phyloP scores from a whole-genome alignment of 2,888 invertebrate genomes.

The Parnassius apollo region DNA sequence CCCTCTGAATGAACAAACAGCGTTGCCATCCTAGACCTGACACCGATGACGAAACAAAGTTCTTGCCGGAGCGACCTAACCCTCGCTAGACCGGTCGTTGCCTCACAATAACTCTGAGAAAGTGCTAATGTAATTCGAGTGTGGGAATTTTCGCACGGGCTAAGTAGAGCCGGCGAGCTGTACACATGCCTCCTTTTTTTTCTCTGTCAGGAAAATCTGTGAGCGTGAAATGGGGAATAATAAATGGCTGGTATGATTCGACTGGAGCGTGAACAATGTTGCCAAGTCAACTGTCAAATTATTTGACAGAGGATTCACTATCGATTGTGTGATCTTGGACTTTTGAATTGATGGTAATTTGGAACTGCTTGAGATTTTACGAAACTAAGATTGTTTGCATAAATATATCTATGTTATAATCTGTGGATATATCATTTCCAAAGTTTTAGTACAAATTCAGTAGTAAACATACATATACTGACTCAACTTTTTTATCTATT shows the following conservation, averaged over 20 bases:
- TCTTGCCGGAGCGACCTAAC: slow-evolving; percentile 7
- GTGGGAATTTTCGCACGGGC: slow-evolving; percentile 67
- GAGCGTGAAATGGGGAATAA: slow-evolving; percentile 3
- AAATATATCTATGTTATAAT: no score
- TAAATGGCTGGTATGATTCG: neutral
- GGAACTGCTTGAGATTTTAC: no score
- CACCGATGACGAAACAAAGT: slow-evolving; percentile 18
- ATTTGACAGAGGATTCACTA: no score
- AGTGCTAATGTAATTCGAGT: slow-evolving; percentile 39
- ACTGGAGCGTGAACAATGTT: neutral
- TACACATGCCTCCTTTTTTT: slow-evolving; percentile 9
- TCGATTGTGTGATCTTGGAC: no score
- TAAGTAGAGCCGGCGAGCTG: slow-evolving; percentile 15
- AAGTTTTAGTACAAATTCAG: no score
- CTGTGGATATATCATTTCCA: no score
- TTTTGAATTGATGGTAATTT: no score
- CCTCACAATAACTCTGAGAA: slow-evolving; percentile 49
- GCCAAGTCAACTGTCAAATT: neutral
- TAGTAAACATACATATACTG: no score
- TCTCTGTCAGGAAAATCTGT: slow-evolving; percentile 8
- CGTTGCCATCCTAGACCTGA: neutral
- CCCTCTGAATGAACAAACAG: no score
- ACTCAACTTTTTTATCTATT: no score
- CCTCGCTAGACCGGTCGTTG: slow-evolving; percentile 39
- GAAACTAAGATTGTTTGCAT: no score